Base-by-base conservation (phyloP, 35 echinoderm and acorn worm genomes). In the Apostichopus parvimensis region DNA sequence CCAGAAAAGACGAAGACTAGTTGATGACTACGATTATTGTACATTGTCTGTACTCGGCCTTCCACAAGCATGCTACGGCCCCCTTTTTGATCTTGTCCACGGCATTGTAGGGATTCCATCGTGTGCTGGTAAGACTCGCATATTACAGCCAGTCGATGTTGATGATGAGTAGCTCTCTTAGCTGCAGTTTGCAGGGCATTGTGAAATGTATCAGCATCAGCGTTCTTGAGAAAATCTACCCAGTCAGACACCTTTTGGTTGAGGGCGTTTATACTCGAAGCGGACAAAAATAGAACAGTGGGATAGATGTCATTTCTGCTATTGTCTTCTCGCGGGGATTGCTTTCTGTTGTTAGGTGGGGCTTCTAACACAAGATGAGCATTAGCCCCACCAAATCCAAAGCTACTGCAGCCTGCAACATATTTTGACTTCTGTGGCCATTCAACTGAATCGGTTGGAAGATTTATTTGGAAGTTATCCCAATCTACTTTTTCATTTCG, bases 1-100 rank as follows among this genome's bases (percentile, higher is more conserved):
- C 95, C 92, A 77, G 92, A 88, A 57, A 96, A 96, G n/a, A 94
- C 93, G 34, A 96, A 96, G 1, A 90, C 84, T 2, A 92, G 77
- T 56, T 75, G 56, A 18, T 80, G 60, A 13, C 53, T 61, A 45
- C 1, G 23, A 8, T 26, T 54, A 68, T 13, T 59, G 4, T 18
- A 12, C 26, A 80, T 1, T 86, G 61, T 26, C 53, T 86, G 65
- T 89, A 86, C 81, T 8, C 25, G 12, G 5, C 95, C 95, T 81
- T 94, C 83, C 4, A 92, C 77, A 78, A 15, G 26, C 13, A 28
- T 70, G 6, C 62, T 15, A 24, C 4, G 6, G 6, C 12, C 12
- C 79, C 18, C 25, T 54, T 6, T 6, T 84, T 71, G 22, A 18
- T 14, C 5, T 89, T 91, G 18, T 78, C 20, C 25, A 57, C 87